Evolutionary conservation across 1,140 invertebrate genomes (phyloP), one percentile per base, ranked within the genome.

Genomic region (Drosophila sproati): DNA sequence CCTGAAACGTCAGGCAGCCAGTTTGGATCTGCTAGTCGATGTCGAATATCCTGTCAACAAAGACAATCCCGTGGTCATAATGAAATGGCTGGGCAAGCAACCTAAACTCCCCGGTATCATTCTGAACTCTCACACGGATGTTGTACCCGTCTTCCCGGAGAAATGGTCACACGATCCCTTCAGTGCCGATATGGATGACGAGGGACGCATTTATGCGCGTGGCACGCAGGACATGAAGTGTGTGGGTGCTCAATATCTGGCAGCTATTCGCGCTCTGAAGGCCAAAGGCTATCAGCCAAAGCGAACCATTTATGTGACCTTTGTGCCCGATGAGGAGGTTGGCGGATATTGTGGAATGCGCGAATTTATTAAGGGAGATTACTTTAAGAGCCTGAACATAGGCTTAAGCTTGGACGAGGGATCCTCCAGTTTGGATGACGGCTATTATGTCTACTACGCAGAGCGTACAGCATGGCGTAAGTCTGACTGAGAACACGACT

Each of bases 301-400:
- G 68, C 93, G 96, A 63, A 97, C 96, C 3, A 83, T 97, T n/a
- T 95, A 96, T 82, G 78, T 98, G 8, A 94, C 95, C 5, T 98
- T 97, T 94, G 96, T 97, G 29, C 96, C 97, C 79, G 98, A 99
- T 93, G 98, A 99, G 93, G 98, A 99, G 94, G 96, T 97, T 69
- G 98, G 98, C 0, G 97, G 98, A 1, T 86, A 93, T 5, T 93
- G 95, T 61, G 98, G 98, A 6, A 98, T 99, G 97, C 93, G 94
- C 73, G 93, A 94, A 71, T 98, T 98, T 93, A 94, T 98, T 0
- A 91, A 95, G 29, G 95, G 95, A 0, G 93, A 96, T 35, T 95
- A 96, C 41, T 99, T 98, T 85, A 95, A 95, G 87, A 92, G 94
- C n/a, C 92, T 99, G 41, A 98, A 98, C 90, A 93, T 98, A 69